Percentiles rank a stretch among this genome's conserved stretches.
Conservation (phyloP, 2,113 vertebrate genomes). For the Indicator maculatus region DNA sequence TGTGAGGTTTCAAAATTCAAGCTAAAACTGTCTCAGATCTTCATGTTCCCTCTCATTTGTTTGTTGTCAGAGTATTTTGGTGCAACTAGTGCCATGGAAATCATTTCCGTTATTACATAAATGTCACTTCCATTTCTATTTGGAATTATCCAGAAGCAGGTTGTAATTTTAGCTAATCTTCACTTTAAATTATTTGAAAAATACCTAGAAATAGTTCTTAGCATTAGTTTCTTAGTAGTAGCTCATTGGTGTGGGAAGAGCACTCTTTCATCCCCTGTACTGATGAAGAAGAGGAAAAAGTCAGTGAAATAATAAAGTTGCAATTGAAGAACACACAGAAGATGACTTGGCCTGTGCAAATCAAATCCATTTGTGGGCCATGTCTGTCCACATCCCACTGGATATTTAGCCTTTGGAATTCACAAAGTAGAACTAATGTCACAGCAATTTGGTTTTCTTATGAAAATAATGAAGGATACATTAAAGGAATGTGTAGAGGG, state of each 20-base stretch:
- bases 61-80: background rate
- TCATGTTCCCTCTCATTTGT: background rate
- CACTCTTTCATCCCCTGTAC: background rate
- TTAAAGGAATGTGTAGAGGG: background rate
- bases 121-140: background rate
- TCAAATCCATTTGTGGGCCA: background rate
- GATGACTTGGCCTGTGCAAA: background rate
- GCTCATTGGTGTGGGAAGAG: background rate
- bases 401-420: slow-evolving; percentile 24
- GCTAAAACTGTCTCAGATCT: background rate
- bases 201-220: background rate
- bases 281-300: background rate
- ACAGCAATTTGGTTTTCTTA: background rate
- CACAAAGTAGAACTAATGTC: background rate
- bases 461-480: background rate
- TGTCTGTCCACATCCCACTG: background rate
- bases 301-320: background rate
- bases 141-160: background rate
- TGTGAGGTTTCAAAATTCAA: background rate
- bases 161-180: background rate
- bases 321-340: background rate
- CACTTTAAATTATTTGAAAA: background rate
- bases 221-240: background rate
- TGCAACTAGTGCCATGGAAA: background rate
- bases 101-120: background rate